Evolutionary conservation across 2,797 vertebrate species (phyloP).

Genomic region (Chelidonichthys spinosus): DNA sequence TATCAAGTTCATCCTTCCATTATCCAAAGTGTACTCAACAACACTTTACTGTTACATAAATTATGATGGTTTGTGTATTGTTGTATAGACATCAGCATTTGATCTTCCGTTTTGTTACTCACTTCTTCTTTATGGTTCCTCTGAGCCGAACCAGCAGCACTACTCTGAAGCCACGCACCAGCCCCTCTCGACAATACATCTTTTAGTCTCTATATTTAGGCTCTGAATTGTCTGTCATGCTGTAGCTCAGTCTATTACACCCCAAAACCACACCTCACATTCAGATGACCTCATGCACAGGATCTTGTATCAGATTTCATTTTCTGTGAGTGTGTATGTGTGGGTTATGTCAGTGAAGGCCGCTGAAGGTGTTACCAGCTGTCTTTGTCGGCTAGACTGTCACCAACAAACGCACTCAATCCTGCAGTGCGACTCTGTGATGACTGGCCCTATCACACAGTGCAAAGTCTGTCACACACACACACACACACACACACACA

Average conservation of each 20-base stretch:
- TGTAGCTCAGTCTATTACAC: slow-evolving; percentile 40
- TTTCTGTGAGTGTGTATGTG: slow-evolving; percentile 13
- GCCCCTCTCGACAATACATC: slow-evolving; percentile 30
- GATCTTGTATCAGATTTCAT: slow-evolving; percentile 53
- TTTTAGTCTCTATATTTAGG: slow-evolving; percentile 54
- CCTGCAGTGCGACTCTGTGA: slow-evolving; percentile 51
- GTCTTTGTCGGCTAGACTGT: slow-evolving; percentile 69
- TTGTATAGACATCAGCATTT: not conserved
- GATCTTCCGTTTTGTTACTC: slow-evolving; percentile 48
- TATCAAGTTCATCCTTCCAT: not conserved
- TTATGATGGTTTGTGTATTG: not conserved
- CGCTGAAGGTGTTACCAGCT: slow-evolving; percentile 67
- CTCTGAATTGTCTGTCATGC: slow-evolving; percentile 33
- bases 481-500: slow-evolving; percentile 11
- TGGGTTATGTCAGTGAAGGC: slow-evolving; percentile 8
- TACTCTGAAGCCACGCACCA: slow-evolving; percentile 19
- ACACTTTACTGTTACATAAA: not conserved
- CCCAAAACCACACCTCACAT: slow-evolving; percentile 57
- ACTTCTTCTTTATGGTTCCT: slow-evolving; percentile 65
- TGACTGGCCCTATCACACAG: slow-evolving; percentile 47
- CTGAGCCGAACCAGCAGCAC: slow-evolving; percentile 29
- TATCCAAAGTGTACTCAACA: slow-evolving; percentile 1
- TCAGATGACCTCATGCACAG: slow-evolving; percentile 52
- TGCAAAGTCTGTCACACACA: slow-evolving; percentile 35
- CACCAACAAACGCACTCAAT: slow-evolving; percentile 45